Evolutionary conservation across 1,140 invertebrate genomes (phyloP).

Genomic region (Calosoma granatense): DNA sequence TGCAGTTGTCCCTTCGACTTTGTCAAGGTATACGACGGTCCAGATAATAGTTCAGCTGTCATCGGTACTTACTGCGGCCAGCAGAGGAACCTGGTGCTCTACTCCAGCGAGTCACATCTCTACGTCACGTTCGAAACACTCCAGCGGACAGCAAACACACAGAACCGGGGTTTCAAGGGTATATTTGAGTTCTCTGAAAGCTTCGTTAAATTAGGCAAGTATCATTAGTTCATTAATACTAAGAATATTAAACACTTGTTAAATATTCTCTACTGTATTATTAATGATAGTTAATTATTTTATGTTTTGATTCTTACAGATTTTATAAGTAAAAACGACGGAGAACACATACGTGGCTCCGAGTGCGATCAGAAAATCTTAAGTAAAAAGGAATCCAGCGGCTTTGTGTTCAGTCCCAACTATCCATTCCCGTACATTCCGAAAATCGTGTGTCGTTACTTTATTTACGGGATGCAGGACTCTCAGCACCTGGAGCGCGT

Average conservation of each 20-base stretch:
- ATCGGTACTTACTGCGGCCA: conserved; percentile 98
- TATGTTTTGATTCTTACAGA: conserved; percentile 45
- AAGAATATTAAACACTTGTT: conserved; percentile 8
- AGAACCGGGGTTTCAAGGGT: conserved; percentile 91
- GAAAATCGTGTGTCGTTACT: conserved; percentile 93
- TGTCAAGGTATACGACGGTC: conserved; percentile 92
- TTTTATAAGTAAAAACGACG: conserved; percentile 86
- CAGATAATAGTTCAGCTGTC: conserved; percentile 69
- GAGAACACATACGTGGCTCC: conserved; percentile 86
- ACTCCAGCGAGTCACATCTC: conserved; percentile 82
- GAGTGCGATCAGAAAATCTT: conserved; percentile 97
- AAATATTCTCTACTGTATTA: conserved; percentile 14
- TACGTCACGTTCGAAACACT: conserved; percentile 85
- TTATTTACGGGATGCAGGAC: conserved; percentile 95
- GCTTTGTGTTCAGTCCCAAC: conserved; percentile 88
- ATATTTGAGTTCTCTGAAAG: conserved; percentile 94
- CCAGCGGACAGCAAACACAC: conserved; percentile 77
- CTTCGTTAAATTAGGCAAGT: conserved; percentile 87
- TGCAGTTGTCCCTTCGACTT: conserved; percentile 96
- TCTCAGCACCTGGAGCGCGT: conserved; percentile 90
- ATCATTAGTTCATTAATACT: conserved; percentile 11
- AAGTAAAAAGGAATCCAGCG: conserved; percentile 82
- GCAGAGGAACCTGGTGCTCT: conserved; percentile 88
- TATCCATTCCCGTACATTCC: conserved; percentile 89
- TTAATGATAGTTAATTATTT: conserved; percentile 11